phyloP scores from a whole-genome alignment of 1,140 invertebrate genomes.

The Ctenoplectra terminalis region DNA sequence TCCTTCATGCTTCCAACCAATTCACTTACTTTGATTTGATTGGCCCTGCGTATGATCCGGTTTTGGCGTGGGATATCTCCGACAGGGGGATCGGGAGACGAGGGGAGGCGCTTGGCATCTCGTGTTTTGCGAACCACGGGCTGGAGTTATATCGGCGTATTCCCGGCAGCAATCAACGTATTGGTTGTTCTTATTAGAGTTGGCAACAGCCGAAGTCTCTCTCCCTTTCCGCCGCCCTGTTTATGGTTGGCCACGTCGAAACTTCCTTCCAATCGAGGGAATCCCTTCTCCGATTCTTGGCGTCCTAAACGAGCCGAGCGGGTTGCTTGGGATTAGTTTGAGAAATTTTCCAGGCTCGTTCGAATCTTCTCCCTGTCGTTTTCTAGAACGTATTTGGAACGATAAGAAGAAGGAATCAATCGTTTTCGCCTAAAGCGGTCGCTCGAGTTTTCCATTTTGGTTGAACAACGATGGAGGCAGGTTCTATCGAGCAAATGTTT shows the following conservation, averaged over 20 bases:
- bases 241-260: conserved; percentile 65
- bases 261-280: conserved; percentile 48
- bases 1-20: conserved; percentile 69
- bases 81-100: not conserved
- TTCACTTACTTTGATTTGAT: conserved; percentile 83
- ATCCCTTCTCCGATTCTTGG: conserved; percentile 18
- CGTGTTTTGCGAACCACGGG: conserved; percentile 72
- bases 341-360: conserved; percentile 12
- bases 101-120: conserved; percentile 55
- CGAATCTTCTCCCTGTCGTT: not conserved
- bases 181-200: conserved; percentile 78
- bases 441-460: not conserved
- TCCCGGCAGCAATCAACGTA: conserved; percentile 76
- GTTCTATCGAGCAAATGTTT: no score
- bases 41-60: conserved; percentile 75
- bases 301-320: conserved; percentile 49
- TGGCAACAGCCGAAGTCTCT: conserved; percentile 66
- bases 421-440: not conserved
- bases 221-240: conserved; percentile 42
- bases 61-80: conserved; percentile 45
- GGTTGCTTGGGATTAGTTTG: conserved; percentile 16
- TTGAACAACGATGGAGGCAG: not conserved
- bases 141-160: conserved; percentile 66
- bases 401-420: not conserved
- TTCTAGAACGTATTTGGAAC: not conserved